Conservation (phyloP, 2,888 invertebrate genomes). For the Stramonita haemastoma region DNA sequence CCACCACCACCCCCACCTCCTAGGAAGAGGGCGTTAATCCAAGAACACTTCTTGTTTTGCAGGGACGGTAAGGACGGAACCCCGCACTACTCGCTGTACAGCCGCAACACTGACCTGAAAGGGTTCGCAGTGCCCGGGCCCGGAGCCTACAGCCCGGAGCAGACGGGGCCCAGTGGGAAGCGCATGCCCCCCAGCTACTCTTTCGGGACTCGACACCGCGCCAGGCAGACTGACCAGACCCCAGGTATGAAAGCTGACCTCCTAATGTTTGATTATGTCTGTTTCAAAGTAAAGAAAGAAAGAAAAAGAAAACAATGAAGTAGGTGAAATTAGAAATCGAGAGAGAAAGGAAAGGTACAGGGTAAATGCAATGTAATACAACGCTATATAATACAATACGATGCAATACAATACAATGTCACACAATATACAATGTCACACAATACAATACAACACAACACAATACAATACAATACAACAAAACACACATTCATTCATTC, state of each 20-base stretch:
- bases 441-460: too few relatives aligned
- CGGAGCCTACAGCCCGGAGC: constrained; percentile 74
- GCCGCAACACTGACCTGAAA: constrained; percentile 63
- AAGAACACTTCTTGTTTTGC: constrained; percentile 44
- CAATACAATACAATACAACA: too few relatives aligned
- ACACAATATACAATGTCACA: too few relatives aligned
- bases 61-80: constrained; percentile 73
- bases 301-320: too few relatives aligned
- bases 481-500: too few relatives aligned
- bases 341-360: too few relatives aligned
- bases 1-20: not conserved
- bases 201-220: constrained; percentile 73
- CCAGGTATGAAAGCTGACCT: constrained; percentile 67
- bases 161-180: constrained; percentile 63
- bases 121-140: constrained; percentile 75
- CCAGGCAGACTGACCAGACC: constrained; percentile 71
- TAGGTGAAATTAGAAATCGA: too few relatives aligned
- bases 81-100: constrained; percentile 75
- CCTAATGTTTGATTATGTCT: too few relatives aligned
- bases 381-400: too few relatives aligned
- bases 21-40: not conserved
- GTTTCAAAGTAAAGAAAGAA: too few relatives aligned
- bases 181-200: constrained; percentile 70
- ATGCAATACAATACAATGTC: too few relatives aligned
- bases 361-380: too few relatives aligned